phyloP scores from a whole-genome alignment of 2,797 vertebrate species.

The Chrosomus eos region DNA sequence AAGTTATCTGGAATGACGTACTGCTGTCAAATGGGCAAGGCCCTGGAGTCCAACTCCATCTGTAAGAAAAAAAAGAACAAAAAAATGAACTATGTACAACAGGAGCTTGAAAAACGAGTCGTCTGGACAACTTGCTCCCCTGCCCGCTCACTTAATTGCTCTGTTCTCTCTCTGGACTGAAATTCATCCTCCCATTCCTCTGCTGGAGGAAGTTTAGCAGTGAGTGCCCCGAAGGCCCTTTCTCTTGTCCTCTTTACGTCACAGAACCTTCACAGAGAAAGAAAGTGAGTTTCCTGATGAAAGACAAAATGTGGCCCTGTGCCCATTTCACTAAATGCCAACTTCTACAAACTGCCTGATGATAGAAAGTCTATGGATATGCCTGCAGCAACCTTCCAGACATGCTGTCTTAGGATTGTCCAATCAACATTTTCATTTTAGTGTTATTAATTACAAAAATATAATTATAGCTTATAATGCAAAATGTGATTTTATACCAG shows the following conservation, averaged over 20 bases:
- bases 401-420: not conserved
- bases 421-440: not conserved
- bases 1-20: slow-evolving; percentile 61
- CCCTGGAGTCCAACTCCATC: slow-evolving; percentile 52
- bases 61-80: slow-evolving; percentile 35
- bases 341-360: slow-evolving; percentile 37
- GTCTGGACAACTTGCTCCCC: slow-evolving; percentile 54
- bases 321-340: slow-evolving; percentile 52
- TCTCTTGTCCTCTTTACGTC: slow-evolving; percentile 58
- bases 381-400: not conserved
- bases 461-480: not conserved
- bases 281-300: slow-evolving; percentile 39
- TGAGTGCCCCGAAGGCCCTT: slow-evolving; percentile 47
- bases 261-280: slow-evolving; percentile 23
- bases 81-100: slow-evolving; percentile 37
- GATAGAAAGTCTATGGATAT: slow-evolving; percentile 1
- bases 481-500: not conserved
- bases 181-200: slow-evolving; percentile 54
- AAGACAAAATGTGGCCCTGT: slow-evolving; percentile 45
- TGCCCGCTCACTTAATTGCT: slow-evolving; percentile 61
- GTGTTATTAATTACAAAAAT: not conserved
- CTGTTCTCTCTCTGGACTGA: slow-evolving; percentile 57
- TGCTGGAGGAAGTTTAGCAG: slow-evolving; percentile 52
- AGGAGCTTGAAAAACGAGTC: slow-evolving; percentile 53
- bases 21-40: slow-evolving; percentile 50